Conservation (phyloP, 2,113 vertebrate species). For the Alces alces region DNA sequence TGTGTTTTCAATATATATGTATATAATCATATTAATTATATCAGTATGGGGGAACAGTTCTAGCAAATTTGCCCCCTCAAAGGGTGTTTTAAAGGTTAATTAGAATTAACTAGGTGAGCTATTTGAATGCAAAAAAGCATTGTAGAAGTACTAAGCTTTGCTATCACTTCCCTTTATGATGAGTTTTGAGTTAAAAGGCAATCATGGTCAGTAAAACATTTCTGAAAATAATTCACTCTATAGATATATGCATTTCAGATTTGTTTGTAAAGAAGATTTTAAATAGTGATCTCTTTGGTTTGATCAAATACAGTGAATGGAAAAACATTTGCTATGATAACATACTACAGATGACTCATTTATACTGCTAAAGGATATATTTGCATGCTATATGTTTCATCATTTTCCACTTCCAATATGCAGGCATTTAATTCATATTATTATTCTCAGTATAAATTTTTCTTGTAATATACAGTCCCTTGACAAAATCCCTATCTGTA, state of each 20-base stretch:
- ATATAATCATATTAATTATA: neutral
- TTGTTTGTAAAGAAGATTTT: neutral
- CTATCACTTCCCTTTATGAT: constrained; percentile 21
- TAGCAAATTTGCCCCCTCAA: constrained; percentile 35
- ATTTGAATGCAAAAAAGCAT: constrained; percentile 32
- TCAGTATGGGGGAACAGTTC: neutral
- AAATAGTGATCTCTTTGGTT: neutral
- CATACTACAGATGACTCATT: neutral
- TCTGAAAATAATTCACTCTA: neutral
- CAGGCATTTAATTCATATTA: neutral
- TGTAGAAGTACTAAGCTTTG: neutral
- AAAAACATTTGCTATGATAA: neutral
- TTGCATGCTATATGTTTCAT: neutral
- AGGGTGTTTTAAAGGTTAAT: constrained; percentile 53
- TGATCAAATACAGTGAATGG: neutral
- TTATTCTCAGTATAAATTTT: neutral
- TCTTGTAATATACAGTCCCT: neutral
- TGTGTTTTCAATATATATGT: neutral
- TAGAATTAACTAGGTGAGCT: constrained; percentile 52
- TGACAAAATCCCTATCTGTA: neutral
- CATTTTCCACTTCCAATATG: neutral
- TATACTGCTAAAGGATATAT: neutral
- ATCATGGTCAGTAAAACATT: neutral
- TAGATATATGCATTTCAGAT: neutral
- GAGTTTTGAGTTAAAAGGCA: constrained; percentile 1